Evolutionary conservation across 1,140 invertebrate genomes (phyloP), one percentile per base, ranked within the genome.

Genomic region (Drosophila teissieri): DNA sequence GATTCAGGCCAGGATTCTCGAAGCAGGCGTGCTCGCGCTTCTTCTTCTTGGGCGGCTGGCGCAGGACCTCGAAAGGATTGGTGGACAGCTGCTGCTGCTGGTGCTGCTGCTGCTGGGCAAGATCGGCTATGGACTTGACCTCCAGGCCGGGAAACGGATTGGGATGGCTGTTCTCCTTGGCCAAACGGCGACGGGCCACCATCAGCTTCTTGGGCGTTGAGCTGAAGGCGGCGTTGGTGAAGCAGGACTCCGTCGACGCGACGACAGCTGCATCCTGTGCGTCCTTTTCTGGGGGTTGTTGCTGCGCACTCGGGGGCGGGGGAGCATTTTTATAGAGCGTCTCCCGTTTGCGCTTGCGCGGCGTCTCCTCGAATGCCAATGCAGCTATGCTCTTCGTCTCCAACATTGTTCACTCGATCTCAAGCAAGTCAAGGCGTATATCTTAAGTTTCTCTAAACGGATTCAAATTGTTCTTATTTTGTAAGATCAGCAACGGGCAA

Each of bases 41-140:
- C 55, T 92, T 92, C 27, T 92, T 92, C 57, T 92, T 92, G 0
- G 80, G 74, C 1, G 91, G 91, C 45, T 92, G 91, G 17, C 92
- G 89, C 40, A 82, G 55, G 3, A 92, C 91, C 55, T 92, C 92
- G 54, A 78, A 92, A 5, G 91, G 91, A 81, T 92, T 92, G 0
- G 49, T 37, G 14, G 70, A 24, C 10, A 56, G 42, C 42, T 45
- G 52, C 5, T 14, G 15, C 51, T 62, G 24, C n/a, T 61, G 55
- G 1, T 34, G 24, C 55, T 48, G 17, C 49, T 56, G 19, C 49
- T 42, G 17, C 27, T 53, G 57, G 6, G 73, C 73, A 39, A 92
- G 53, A 34, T 91, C 88, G 3, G 81, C 61, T 45, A 92, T 92
- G 2, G 91, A 92, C 67, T 92, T 92, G 0, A 91, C 72, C 73